Base-by-base conservation (phyloP, 2,888 invertebrate species). In the Dryobotodes eremita region DNA sequence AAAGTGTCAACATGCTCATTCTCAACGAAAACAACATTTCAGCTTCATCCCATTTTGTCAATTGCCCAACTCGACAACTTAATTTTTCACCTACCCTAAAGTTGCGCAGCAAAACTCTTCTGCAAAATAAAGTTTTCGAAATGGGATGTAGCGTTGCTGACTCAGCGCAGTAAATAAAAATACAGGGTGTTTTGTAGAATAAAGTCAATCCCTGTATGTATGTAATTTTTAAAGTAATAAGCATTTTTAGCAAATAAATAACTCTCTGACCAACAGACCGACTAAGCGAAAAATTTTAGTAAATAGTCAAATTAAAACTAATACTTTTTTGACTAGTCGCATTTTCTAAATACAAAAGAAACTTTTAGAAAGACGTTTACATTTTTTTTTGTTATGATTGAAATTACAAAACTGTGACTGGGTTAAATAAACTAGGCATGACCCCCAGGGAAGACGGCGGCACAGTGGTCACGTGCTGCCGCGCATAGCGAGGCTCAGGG, bases 71-170 rank as follows among this genome's bases (percentile, higher is more conserved):
- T 48, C 46, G 57, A 69, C 80, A 69, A 75, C 59, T 75, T 36
- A 70, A 80, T 80, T 80, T 36, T 80, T 75, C 50, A 75, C 46
- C 74, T 55, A 48, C 74, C 80, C 64, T 11, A 42, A 79, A 74
- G 53, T 68, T 79, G 11, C 1, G 15, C 6, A 8, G 11, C 3
- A 36, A 70, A 75, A 80, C 26, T 70, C 70, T 26, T 50, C n/a
- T 8, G 65, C 46, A 36, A 70, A 75, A 70, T 65, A 70, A 80
- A 80, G 69, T 80, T 80, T 23, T 36, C 6, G 15, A 36, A 70
- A 80, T 80, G 65, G 75, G 46, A 59, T 75, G 69, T 80, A 65
- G 46, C 57, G 46, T 48, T 36, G 62, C 55, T 20, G 50, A 64
- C 64, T 26, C n/a, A 36, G 69, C 26, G 61, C 20, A 62, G 46